These are phyloP conservation scores for Alloplasta piceator DNA, from an alignment of 2,888 invertebrate genomes.

Conservation along the genomic window DNA sequence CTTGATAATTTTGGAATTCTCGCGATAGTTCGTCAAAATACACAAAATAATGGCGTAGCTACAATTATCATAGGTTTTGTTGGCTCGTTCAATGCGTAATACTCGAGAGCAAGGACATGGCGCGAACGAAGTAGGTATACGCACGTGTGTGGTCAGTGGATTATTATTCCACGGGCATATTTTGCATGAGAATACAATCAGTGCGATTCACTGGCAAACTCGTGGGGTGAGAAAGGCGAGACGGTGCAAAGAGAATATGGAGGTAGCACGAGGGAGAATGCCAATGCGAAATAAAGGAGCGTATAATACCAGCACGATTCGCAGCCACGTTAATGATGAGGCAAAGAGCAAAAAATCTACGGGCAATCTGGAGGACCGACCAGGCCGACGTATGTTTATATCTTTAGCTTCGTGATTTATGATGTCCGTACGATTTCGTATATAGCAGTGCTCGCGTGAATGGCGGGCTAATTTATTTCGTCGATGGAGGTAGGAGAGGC, in stretches of 20 bases:
- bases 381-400: conserved; percentile 24
- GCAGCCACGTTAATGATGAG: conserved; percentile 24
- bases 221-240: conserved; percentile 26
- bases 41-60: conserved; percentile 21
- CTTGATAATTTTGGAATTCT: not conserved
- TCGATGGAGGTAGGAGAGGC: not conserved
- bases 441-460: conserved; percentile 37
- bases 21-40: conserved; percentile 15
- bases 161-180: conserved; percentile 73
- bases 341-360: conserved; percentile 33
- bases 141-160: conserved; percentile 60
- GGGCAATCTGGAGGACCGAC: conserved; percentile 14
- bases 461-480: conserved; percentile 49
- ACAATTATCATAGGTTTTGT: conserved; percentile 36
- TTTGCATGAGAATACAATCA: conserved; percentile 81
- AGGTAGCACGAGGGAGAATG: conserved; percentile 32
- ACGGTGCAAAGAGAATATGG: conserved; percentile 13
- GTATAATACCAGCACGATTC: conserved; percentile 45
- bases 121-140: not conserved
- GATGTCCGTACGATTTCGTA: conserved; percentile 1
- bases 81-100: conserved; percentile 16
- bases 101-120: conserved; percentile 8
- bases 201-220: conserved; percentile 75
- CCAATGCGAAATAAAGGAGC: conserved; percentile 54
- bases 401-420: conserved; percentile 12